Conservation (phyloP, 2,888 invertebrate genomes). For the Exocentrus adspersus region DNA sequence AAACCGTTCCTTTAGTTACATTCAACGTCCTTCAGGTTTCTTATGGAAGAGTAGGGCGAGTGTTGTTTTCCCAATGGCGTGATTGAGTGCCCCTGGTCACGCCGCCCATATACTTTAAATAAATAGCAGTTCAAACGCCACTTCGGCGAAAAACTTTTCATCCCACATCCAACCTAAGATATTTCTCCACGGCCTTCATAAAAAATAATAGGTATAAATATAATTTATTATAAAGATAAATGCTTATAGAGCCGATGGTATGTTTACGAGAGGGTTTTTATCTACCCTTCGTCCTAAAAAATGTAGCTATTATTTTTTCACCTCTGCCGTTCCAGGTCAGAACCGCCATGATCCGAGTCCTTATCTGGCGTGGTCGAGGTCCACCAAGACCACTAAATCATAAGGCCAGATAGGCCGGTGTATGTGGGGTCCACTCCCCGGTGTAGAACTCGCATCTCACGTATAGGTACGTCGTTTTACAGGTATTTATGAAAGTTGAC, state of each 20-base stretch:
- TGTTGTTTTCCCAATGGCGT: neutral
- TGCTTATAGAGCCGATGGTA: conserved; percentile 50
- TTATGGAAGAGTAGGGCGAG: no score
- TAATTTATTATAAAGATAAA: conserved; percentile 53
- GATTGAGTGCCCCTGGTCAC: neutral
- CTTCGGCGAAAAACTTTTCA: conserved; percentile 4
- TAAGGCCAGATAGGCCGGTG: conserved; percentile 46
- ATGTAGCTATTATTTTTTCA: conserved; percentile 58
- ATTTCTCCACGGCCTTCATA: conserved; percentile 25
- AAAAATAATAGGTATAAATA: conserved; percentile 43
- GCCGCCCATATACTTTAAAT: neutral
- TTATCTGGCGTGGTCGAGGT: conserved; percentile 55
- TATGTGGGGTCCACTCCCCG: conserved; percentile 6
- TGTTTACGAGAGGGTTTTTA: conserved; percentile 52
- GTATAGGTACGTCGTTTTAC: neutral
- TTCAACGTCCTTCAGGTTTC: no score
- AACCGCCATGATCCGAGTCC: conserved; percentile 55
- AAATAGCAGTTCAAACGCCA: neutral
- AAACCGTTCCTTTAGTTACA: no score
- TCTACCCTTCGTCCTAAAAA: conserved; percentile 54
- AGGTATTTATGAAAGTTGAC: no score
- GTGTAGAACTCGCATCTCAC: neutral
- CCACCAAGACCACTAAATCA: conserved; percentile 59
- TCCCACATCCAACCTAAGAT: conserved; percentile 17
- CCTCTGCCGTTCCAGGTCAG: conserved; percentile 56